A percentile compares a stretch with the other conserved stretches of the same genome.
Conservation (phyloP, 2,113 vertebrate species). For the Odocoileus virginianus region DNA sequence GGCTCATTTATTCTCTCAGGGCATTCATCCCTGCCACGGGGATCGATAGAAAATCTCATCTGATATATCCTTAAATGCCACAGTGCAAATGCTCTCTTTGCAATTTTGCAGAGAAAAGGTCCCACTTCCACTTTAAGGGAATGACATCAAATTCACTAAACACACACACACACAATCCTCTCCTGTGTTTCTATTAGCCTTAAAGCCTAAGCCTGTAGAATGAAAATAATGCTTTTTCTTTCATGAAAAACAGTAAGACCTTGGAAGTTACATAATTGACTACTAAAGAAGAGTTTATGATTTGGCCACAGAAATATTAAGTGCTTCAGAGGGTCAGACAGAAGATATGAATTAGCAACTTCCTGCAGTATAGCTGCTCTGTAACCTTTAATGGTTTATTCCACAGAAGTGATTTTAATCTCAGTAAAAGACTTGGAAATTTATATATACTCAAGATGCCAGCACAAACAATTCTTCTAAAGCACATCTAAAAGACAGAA, state of each 20-base stretch:
- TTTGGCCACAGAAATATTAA: neutral
- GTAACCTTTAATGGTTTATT: neutral
- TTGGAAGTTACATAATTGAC: neutral
- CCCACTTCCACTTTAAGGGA: slow-evolving; percentile 64
- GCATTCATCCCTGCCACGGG: slow-evolving; percentile 79
- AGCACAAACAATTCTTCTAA: neutral
- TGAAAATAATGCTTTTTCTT: slow-evolving; percentile 31
- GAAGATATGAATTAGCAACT: slow-evolving; percentile 19
- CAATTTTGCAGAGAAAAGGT: slow-evolving; percentile 76
- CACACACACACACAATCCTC: slow-evolving; percentile 36
- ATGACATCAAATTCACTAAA: slow-evolving; percentile 65
- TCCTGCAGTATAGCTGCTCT: neutral
- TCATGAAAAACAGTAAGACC: neutral
- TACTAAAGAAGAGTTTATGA: slow-evolving; percentile 28
- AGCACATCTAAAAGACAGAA: neutral
- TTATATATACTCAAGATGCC: neutral
- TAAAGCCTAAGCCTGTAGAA: neutral
- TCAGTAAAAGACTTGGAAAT: neutral
- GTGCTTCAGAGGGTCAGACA: neutral
- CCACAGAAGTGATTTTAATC: neutral
- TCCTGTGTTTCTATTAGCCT: neutral
- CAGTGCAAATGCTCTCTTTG: slow-evolving; percentile 77
- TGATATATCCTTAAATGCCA: slow-evolving; percentile 83
- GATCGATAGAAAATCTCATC: slow-evolving; percentile 86
- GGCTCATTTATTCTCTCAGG: slow-evolving; percentile 82